Evolutionary conservation across 92 coral and sea anemone genomes (phyloP).

Genomic region (Zoanthus gigantus): DNA sequence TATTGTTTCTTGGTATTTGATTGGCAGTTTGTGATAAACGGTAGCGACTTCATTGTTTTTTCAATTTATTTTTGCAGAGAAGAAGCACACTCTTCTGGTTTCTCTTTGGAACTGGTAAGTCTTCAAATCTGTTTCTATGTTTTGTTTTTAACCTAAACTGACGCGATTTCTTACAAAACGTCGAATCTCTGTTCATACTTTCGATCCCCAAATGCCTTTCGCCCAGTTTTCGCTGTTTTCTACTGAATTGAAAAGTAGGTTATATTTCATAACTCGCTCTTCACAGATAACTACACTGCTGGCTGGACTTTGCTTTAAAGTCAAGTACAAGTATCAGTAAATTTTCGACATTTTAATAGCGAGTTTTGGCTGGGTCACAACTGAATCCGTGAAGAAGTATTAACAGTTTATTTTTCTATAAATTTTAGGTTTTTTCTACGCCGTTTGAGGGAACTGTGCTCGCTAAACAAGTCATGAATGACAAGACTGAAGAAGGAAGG

Average conservation of each 20-base stretch:
- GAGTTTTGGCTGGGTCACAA: slow-evolving; percentile 11
- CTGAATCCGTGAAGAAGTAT: background rate
- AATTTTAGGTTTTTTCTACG: slow-evolving; percentile 30
- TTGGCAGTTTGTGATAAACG: slow-evolving; percentile 87
- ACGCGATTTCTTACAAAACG: slow-evolving; percentile 23
- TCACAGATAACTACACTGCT: slow-evolving; percentile 41
- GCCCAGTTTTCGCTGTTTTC: slow-evolving; percentile 44
- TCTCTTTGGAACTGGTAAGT: slow-evolving; percentile 85
- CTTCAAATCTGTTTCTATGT: slow-evolving; percentile 71
- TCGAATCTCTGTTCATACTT: slow-evolving; percentile 14
- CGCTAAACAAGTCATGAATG: slow-evolving; percentile 48
- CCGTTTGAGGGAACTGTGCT: slow-evolving; percentile 30
- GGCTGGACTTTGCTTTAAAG: slow-evolving; percentile 36
- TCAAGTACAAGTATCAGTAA: slow-evolving; percentile 31
- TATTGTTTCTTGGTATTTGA: slow-evolving; percentile 84
- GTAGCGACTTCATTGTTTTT: slow-evolving; percentile 76
- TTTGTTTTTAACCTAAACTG: slow-evolving; percentile 29
- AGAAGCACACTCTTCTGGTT: slow-evolving; percentile 71
- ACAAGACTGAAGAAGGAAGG: slow-evolving; percentile 36
- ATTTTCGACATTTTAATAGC: background rate
- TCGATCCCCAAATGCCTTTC: slow-evolving; percentile 39
- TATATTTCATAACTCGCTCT: slow-evolving; percentile 26
- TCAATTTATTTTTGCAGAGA: slow-evolving; percentile 86
- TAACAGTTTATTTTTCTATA: slow-evolving; percentile 13
- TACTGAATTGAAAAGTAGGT: slow-evolving; percentile 47